These are phyloP conservation scores for Caenorhabditis angaria DNA, from an alignment of 2,888 invertebrate species.

Conservation along the genomic window DNA sequence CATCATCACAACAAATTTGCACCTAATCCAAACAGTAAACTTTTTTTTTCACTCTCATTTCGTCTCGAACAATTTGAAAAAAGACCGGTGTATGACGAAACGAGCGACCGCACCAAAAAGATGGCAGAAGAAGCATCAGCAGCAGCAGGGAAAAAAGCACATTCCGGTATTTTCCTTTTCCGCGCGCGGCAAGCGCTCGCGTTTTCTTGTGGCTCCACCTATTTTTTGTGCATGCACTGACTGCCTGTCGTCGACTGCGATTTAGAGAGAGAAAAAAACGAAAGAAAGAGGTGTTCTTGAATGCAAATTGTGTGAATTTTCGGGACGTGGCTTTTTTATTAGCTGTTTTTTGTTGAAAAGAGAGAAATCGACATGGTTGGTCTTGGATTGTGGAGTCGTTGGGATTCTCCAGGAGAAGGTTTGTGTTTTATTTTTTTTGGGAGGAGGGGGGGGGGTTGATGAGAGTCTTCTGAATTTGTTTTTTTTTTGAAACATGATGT, in stretches of 20 bases:
- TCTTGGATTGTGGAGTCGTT: slow-evolving; percentile 30
- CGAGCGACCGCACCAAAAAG: neutral
- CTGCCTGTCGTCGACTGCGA: neutral
- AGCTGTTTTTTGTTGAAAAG: neutral
- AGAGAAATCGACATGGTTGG: slow-evolving; percentile 11
- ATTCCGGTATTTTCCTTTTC: neutral
- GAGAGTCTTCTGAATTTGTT: neutral
- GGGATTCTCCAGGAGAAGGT: slow-evolving; percentile 42
- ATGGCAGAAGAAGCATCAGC: neutral
- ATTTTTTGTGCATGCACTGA: neutral
- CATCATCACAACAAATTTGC: neutral
- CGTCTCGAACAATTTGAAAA: no score
- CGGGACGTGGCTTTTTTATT: neutral
- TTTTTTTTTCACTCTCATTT: neutral
- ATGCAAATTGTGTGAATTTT: neutral
- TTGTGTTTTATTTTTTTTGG: slow-evolving; percentile 3
- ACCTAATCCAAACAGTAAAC: slow-evolving; percentile 4
- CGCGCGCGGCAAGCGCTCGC: neutral
- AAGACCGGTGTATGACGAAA: slow-evolving; percentile 4
- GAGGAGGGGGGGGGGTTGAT: neutral
- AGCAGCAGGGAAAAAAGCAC: no score
- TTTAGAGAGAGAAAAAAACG: no score
- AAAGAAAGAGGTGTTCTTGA: no score
- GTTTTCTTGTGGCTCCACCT: neutral
- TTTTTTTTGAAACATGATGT: neutral